Evolutionary conservation across 2,113 vertebrate species (phyloP).

Genomic region (Perognathus longimembris): DNA sequence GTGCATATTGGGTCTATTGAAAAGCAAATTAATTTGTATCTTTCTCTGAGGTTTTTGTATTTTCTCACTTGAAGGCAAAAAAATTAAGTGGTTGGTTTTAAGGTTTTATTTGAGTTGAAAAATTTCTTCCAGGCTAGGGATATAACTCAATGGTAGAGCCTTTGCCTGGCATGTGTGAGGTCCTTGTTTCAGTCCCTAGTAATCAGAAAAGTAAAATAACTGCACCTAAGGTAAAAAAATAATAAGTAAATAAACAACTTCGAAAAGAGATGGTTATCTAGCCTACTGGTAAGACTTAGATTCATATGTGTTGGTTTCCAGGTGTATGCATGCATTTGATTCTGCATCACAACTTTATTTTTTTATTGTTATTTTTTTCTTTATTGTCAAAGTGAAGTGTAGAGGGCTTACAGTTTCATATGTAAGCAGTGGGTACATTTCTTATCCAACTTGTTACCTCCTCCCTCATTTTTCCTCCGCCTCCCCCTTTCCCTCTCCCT

Average conservation of each 20-base stretch:
- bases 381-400: too few species aligned
- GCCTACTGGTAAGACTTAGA: not conserved
- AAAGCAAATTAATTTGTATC: not conserved
- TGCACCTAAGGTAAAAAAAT: not conserved
- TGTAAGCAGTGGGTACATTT: too few species aligned
- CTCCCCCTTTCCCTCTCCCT: too few species aligned
- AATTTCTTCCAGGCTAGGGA: not conserved
- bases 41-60: not conserved
- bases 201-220: not conserved
- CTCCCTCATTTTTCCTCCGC: too few species aligned
- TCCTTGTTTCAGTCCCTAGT: too few species aligned
- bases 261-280: not conserved
- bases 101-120: slow-evolving; percentile 18
- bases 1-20: not conserved
- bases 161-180: too few species aligned
- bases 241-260: not conserved
- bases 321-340: not conserved
- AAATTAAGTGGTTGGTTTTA: not conserved
- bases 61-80: slow-evolving; percentile 16
- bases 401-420: too few species aligned
- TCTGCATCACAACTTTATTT: not conserved
- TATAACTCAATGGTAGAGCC: too few species aligned
- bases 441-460: too few species aligned
- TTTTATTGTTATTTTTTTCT: too few species aligned
- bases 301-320: not conserved